Conservation (phyloP, 2,113 vertebrate genomes). For the Actinemys pallida region DNA sequence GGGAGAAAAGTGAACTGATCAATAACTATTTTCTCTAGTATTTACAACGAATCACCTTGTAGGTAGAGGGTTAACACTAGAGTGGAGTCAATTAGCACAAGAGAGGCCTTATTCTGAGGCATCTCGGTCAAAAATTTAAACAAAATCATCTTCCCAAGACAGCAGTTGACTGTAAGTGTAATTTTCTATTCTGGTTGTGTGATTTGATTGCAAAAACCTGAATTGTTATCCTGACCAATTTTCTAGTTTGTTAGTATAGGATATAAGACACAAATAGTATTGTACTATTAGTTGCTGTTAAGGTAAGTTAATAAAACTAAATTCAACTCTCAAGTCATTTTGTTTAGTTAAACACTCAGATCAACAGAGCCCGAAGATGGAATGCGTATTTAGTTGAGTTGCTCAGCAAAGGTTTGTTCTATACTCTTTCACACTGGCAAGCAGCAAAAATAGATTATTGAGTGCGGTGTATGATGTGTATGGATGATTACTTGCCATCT, state of each 20-base stretch:
- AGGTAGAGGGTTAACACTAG: not conserved
- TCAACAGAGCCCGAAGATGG: not conserved
- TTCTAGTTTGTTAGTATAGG: too few species aligned
- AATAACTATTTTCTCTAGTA: not conserved
- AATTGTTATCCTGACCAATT: too few species aligned
- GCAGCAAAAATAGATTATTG: not conserved
- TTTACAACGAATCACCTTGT: not conserved
- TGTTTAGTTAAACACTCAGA: not conserved
- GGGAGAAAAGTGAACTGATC: not conserved
- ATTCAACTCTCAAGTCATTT: not conserved
- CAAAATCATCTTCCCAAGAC: not conserved
- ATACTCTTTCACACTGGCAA: not conserved
- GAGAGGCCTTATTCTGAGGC: not conserved
- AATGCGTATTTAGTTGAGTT: not conserved
- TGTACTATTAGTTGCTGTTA: too few species aligned
- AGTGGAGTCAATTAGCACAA: not conserved
- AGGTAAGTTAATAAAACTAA: not conserved
- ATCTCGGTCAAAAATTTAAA: not conserved
- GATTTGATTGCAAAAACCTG: not conserved
- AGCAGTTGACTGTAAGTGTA: not conserved
- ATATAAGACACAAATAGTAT: too few species aligned
- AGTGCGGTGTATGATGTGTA: not conserved
- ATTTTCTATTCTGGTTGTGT: too few species aligned
- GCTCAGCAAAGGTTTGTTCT: not conserved
- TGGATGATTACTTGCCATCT: not conserved